Evolutionary conservation across 2,113 vertebrate species (phyloP).

Genomic region (Bombycilla garrulus): DNA sequence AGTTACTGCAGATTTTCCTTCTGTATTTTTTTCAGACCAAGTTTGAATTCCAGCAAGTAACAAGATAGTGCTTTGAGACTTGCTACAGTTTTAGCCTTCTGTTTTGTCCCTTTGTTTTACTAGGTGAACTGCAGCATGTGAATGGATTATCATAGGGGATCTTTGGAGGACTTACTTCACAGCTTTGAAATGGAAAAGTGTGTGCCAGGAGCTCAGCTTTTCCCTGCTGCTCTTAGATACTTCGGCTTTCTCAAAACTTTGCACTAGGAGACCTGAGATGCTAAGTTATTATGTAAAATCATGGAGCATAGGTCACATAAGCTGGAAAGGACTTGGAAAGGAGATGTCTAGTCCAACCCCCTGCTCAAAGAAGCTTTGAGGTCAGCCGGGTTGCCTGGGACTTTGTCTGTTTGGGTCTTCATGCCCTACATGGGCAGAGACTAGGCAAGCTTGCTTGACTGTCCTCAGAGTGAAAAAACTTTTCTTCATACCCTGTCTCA

Average conservation of each 20-base stretch:
- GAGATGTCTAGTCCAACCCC: neutral
- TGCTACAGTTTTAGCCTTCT: neutral
- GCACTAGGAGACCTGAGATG: neutral
- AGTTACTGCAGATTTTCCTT: neutral
- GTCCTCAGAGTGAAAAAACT: neutral
- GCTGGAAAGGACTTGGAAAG: neutral
- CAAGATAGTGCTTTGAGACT: neutral
- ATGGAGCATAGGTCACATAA: neutral
- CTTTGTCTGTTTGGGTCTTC: neutral
- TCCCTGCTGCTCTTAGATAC: neutral
- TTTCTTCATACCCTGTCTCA: neutral
- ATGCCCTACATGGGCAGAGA: neutral
- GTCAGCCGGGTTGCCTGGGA: neutral
- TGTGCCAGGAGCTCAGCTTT: neutral
- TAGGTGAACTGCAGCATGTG: neutral
- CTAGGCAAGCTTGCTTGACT: neutral
- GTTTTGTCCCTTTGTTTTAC: neutral
- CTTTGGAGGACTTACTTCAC: neutral
- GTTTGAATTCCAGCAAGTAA: neutral
- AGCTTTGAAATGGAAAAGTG: neutral
- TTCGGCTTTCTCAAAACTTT: neutral
- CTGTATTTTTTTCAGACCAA: neutral
- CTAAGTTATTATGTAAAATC: neutral
- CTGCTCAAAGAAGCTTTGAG: neutral
- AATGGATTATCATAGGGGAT: neutral